Conservation (phyloP, 1,140 invertebrate species). For the Drosophila nigromelanica region DNA sequence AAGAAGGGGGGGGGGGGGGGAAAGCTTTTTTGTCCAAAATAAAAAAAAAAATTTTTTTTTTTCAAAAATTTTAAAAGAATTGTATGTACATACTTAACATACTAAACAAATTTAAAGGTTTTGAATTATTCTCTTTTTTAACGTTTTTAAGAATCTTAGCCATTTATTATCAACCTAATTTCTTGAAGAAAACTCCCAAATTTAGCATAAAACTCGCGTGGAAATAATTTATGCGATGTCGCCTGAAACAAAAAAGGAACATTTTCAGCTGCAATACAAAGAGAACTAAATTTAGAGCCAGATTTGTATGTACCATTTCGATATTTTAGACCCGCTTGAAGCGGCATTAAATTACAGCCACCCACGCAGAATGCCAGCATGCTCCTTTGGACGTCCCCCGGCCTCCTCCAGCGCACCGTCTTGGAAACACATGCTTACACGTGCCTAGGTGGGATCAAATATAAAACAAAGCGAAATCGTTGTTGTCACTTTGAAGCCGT, state of each 20-base stretch:
- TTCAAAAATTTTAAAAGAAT: too few species aligned
- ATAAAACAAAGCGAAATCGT: constrained; percentile 61
- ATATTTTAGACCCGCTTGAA: constrained; percentile 49
- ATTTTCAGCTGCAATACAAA: constrained; percentile 43
- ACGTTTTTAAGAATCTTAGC: background rate
- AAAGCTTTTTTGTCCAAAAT: too few species aligned
- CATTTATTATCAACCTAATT: background rate
- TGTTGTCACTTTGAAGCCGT: constrained; percentile 67
- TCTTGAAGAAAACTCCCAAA: constrained; percentile 15
- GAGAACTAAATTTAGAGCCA: constrained; percentile 6
- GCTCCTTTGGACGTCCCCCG: background rate
- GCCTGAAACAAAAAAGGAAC: constrained; percentile 36
- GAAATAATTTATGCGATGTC: constrained; percentile 41
- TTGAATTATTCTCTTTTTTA: background rate
- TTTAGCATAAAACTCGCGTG: constrained; percentile 36
- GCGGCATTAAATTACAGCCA: constrained; percentile 55
- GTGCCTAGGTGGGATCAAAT: constrained; percentile 58
- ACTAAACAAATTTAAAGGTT: too few species aligned
- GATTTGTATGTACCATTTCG: constrained; percentile 48
- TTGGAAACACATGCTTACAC: constrained; percentile 15
- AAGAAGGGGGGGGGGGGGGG: too few species aligned
- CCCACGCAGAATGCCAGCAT: constrained; percentile 20
- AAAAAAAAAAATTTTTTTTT: too few species aligned
- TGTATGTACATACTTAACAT: too few species aligned
- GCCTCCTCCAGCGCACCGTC: background rate